Conservation (phyloP, 2,888 invertebrate species). For the Biston betularia region DNA sequence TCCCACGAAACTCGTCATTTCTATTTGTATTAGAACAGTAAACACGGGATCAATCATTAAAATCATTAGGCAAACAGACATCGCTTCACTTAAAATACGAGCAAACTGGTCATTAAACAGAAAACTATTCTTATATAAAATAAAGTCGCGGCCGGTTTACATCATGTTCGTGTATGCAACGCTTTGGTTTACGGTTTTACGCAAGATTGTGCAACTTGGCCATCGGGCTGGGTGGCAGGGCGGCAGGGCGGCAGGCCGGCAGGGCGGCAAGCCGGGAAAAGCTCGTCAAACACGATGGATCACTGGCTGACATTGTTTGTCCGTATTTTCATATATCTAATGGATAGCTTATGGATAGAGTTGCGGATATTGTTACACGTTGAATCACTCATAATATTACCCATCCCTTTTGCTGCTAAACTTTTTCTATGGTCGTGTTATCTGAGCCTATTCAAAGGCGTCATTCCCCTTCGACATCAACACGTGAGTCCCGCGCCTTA, state of each 20-base stretch:
- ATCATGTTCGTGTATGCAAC: no score
- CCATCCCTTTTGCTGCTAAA: neutral
- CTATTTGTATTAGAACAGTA: no score
- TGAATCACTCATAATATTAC: neutral
- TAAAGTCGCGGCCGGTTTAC: no score
- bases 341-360: constrained; percentile 24
- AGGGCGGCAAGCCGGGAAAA: constrained; percentile 17
- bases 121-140: no score
- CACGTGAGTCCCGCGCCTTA: no score
- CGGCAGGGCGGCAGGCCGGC: neutral
- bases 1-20: no score
- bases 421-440: neutral
- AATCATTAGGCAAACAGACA: no score
- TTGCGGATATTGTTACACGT: constrained; percentile 8
- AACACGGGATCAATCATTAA: no score
- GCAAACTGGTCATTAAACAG: no score
- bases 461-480: no score
- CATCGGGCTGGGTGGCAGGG: neutral
- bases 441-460: neutral
- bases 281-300: constrained; percentile 44
- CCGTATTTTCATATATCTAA: constrained; percentile 43
- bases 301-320: constrained; percentile 42
- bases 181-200: neutral
- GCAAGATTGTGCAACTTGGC: neutral
- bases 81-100: no score